Percentiles rank a stretch among this genome's conserved stretches.
phyloP scores from a whole-genome alignment of 2,113 vertebrate genomes.

The Ahaetulla prasina region DNA sequence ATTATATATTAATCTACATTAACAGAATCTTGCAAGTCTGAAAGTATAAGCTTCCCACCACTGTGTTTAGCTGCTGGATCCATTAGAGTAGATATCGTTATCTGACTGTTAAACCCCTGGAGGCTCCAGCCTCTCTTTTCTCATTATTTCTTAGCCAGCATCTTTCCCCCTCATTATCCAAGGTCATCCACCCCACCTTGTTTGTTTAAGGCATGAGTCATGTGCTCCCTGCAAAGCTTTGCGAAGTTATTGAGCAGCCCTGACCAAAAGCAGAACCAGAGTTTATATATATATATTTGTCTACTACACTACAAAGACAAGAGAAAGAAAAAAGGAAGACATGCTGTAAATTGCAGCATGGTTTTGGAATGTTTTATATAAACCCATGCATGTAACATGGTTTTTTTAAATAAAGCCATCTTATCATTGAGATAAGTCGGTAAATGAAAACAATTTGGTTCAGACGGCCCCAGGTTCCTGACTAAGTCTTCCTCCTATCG shows the following conservation, averaged over 20 bases:
- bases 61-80: neutral
- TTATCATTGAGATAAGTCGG: neutral
- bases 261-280: neutral
- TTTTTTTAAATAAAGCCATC: too few relatives aligned
- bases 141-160: neutral
- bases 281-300: neutral
- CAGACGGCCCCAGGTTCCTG: neutral
- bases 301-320: too few relatives aligned
- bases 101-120: neutral
- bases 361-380: too few relatives aligned
- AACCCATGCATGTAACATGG: too few relatives aligned
- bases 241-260: neutral
- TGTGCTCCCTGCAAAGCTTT: neutral
- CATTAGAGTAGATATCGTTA: neutral
- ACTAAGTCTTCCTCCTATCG: neutral
- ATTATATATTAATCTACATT: neutral
- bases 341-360: too few relatives aligned
- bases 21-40: neutral
- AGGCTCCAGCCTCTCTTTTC: neutral
- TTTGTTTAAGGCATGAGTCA: neutral
- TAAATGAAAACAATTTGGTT: neutral
- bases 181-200: neutral
- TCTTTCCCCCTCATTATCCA: neutral
- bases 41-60: neutral
- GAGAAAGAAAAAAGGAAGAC: too few relatives aligned